Percentiles rank a stretch among this genome's conserved stretches.
Conservation (phyloP, 1,140 invertebrate genomes). For the Drosophila leontia region DNA sequence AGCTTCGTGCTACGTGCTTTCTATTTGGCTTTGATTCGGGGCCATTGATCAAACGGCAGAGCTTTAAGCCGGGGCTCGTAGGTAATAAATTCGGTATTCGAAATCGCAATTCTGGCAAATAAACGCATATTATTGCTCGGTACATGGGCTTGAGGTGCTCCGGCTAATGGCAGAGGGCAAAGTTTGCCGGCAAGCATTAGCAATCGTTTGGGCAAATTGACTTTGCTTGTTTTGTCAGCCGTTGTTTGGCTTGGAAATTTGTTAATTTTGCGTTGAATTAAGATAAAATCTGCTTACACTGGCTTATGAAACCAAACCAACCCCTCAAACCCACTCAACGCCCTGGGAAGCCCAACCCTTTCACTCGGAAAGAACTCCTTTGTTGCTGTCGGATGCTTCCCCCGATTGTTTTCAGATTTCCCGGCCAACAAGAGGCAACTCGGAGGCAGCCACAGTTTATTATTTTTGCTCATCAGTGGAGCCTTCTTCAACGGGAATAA, state of each 20-base stretch:
- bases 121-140: slow-evolving; percentile 32
- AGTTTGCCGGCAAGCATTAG: slow-evolving; percentile 11
- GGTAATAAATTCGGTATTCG: slow-evolving; percentile 31
- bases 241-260: slow-evolving; percentile 73
- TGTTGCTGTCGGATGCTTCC: slow-evolving; percentile 40
- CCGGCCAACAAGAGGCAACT: slow-evolving; percentile 40
- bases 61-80: slow-evolving; percentile 15
- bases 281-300: slow-evolving; percentile 79
- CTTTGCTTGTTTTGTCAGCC: slow-evolving; percentile 72
- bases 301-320: slow-evolving; percentile 72
- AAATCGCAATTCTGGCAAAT: slow-evolving; percentile 28
- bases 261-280: slow-evolving; percentile 78
- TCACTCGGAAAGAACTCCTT: slow-evolving; percentile 30
- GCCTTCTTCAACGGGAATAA: slow-evolving; percentile 36
- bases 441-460: slow-evolving; percentile 67
- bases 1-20: slow-evolving; percentile 63
- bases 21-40: slow-evolving; percentile 49
- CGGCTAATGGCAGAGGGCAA: slow-evolving; percentile 19
- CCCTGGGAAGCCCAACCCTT: slow-evolving; percentile 11
- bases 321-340: slow-evolving; percentile 7
- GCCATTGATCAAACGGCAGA: slow-evolving; percentile 23
- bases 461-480: slow-evolving; percentile 78
- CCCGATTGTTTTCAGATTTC: slow-evolving; percentile 72
- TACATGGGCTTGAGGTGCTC: not conserved
- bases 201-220: slow-evolving; percentile 71